Percentiles rank a stretch among this genome's conserved stretches.
phyloP scores from a whole-genome alignment of 2,113 vertebrate genomes.

The Brienomyrus longianalis region DNA sequence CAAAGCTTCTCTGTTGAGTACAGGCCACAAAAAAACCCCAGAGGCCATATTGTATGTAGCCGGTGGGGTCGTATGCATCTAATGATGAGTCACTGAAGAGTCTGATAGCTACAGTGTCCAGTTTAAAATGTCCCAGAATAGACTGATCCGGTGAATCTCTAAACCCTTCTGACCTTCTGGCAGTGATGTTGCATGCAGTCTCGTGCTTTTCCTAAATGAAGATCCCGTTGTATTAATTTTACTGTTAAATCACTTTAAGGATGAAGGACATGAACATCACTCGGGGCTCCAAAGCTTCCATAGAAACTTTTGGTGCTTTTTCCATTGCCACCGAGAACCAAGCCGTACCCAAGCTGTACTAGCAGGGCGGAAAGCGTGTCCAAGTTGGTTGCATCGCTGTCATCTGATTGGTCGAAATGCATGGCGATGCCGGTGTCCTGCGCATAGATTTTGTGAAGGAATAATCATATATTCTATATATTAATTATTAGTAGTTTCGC shows the following conservation, averaged over 20 bases:
- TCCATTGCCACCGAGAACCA: not conserved
- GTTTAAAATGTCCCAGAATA: not conserved
- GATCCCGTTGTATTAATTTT: not conserved
- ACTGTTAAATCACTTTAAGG: not conserved
- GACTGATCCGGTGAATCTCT: not conserved
- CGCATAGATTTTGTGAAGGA: not conserved
- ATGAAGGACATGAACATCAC: not conserved
- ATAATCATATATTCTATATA: not conserved
- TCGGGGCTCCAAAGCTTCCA: not conserved
- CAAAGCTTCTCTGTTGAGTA: conserved; percentile 27
- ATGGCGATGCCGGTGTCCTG: not conserved
- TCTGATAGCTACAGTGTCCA: not conserved
- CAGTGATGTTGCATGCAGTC: not conserved
- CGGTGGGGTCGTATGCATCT: not conserved
- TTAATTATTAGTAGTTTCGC: not conserved
- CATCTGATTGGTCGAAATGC: not conserved
- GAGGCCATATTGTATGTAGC: not conserved
- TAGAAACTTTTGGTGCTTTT: not conserved
- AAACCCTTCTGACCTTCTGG: not conserved
- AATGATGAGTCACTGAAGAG: not conserved
- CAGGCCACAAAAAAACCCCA: not conserved
- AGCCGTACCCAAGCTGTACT: not conserved
- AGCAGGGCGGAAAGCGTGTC: too few species aligned
- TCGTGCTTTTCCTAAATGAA: not conserved
- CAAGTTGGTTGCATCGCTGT: not conserved